These are phyloP conservation scores for Capromys pilorides DNA, from an alignment of 2,797 vertebrate species.

Conservation along the genomic window DNA sequence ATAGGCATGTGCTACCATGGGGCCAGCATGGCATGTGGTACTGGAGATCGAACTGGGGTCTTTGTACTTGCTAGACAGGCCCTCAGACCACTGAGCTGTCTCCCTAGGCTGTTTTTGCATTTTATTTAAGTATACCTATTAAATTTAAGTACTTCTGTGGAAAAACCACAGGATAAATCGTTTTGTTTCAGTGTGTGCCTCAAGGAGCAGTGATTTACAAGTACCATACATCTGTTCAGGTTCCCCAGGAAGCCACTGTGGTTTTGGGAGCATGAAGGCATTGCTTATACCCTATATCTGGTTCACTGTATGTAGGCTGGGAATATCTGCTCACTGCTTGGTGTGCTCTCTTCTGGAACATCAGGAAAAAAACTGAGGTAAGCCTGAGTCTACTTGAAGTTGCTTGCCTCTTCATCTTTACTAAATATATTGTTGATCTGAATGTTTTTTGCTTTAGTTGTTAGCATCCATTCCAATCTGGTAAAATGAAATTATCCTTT, in stretches of 20 bases:
- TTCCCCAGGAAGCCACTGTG: constrained; percentile 43
- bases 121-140: constrained; percentile 44
- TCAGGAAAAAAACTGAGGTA: constrained; percentile 54
- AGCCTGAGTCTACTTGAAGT: constrained; percentile 44
- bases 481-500: constrained; percentile 58
- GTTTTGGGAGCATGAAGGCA: constrained; percentile 36
- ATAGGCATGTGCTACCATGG: no score
- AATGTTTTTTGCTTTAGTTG: constrained; percentile 21
- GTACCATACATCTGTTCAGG: constrained; percentile 28
- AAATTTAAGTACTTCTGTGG: constrained; percentile 49
- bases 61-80: no score
- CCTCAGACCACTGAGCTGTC: no score
- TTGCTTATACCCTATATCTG: constrained; percentile 31
- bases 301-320: constrained; percentile 44
- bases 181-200: constrained; percentile 22
- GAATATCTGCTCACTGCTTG: constrained; percentile 34
- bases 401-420: constrained; percentile 48
- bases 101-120: no score
- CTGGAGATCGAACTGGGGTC: no score
- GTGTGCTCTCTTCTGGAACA: constrained; percentile 38
- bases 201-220: constrained; percentile 14
- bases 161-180: constrained; percentile 30
- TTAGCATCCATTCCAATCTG: constrained; percentile 33
- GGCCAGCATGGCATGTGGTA: no score
- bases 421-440: constrained; percentile 33